A percentile compares a stretch with the other conserved stretches of the same genome.
phyloP scores from a whole-genome alignment of 1,140 invertebrate species.

The Tribolium madens region DNA sequence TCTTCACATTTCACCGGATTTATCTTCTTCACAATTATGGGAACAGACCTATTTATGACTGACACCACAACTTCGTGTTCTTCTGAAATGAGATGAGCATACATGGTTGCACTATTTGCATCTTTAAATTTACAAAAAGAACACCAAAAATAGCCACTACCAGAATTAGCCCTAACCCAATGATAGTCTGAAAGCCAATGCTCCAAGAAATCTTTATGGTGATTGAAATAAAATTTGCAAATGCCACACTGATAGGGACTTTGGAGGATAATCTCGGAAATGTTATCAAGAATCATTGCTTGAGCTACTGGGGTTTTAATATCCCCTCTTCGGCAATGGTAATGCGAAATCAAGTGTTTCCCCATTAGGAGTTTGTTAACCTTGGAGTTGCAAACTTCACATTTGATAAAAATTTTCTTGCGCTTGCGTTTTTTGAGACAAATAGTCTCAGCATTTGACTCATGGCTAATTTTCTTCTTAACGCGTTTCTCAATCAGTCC shows the following conservation, averaged over 20 bases:
- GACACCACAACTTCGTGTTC: constrained; percentile 79
- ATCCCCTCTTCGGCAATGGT: constrained; percentile 79
- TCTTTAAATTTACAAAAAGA: constrained; percentile 81
- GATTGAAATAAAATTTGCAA: constrained; percentile 88
- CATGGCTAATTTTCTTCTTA: constrained; percentile 46
- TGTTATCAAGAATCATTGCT: constrained; percentile 79
- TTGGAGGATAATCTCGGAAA: constrained; percentile 80
- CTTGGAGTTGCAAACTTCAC: constrained; percentile 77
- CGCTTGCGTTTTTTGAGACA: constrained; percentile 67
- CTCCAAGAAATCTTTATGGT: constrained; percentile 75
- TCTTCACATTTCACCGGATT: constrained; percentile 72
- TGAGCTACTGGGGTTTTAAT: constrained; percentile 68
- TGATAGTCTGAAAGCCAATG: constrained; percentile 82
- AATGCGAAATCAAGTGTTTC: constrained; percentile 87
- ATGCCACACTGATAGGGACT: constrained; percentile 86
- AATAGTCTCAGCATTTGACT: constrained; percentile 57
- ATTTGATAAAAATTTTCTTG: constrained; percentile 72
- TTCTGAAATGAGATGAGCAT: constrained; percentile 75
- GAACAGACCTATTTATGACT: constrained; percentile 82
- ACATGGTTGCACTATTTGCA: constrained; percentile 75
- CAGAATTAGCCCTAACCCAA: constrained; percentile 60
- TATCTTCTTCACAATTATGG: constrained; percentile 81
- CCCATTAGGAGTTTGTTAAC: constrained; percentile 79
- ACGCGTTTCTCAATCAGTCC: constrained; percentile 60
- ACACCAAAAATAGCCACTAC: constrained; percentile 77